A percentile compares a stretch with the other conserved stretches of the same genome.
Evolutionary conservation across 2,113 vertebrate species (phyloP).

Genomic region (Grallaria varia): DNA sequence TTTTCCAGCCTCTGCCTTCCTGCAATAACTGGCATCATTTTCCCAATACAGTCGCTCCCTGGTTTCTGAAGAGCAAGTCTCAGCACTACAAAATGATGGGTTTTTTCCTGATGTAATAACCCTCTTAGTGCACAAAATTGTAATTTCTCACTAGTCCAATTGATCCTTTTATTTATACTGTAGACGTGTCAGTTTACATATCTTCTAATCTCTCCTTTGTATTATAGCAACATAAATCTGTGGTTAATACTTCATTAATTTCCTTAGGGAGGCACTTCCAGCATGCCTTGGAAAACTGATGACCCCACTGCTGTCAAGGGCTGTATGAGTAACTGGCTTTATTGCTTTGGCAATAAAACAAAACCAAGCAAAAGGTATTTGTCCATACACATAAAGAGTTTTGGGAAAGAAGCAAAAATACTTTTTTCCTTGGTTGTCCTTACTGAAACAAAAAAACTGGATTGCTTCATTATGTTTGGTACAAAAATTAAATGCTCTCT

Average conservation of each 20-base stretch:
- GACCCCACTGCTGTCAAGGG: not conserved
- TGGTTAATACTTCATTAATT: conserved; percentile 16
- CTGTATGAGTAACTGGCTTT: conserved; percentile 3
- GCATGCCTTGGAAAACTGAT: conserved; percentile 24
- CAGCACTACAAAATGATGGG: not conserved
- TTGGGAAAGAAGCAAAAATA: not conserved
- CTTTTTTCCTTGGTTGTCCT: not conserved
- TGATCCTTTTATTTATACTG: conserved; percentile 22
- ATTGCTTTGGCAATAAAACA: conserved; percentile 23
- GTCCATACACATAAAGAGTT: not conserved
- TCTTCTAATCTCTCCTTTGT: conserved; percentile 44
- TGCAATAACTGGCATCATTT: not conserved
- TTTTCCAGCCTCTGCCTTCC: not conserved
- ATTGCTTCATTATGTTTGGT: not conserved
- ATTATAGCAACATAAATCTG: conserved; percentile 18
- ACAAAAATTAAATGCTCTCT: not conserved
- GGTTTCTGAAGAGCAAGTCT: not conserved
- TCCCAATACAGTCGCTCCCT: not conserved
- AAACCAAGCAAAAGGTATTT: not conserved
- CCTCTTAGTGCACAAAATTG: not conserved
- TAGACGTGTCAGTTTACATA: not conserved
- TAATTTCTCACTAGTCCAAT: conserved; percentile 13
- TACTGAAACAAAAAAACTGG: not conserved
- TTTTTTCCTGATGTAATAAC: not conserved
- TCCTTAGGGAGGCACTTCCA: conserved; percentile 31